A percentile compares a stretch with the other conserved stretches of the same genome.
These are phyloP conservation scores for Cettia cetti DNA, from an alignment of 2,113 vertebrate species.

Conservation along the genomic window DNA sequence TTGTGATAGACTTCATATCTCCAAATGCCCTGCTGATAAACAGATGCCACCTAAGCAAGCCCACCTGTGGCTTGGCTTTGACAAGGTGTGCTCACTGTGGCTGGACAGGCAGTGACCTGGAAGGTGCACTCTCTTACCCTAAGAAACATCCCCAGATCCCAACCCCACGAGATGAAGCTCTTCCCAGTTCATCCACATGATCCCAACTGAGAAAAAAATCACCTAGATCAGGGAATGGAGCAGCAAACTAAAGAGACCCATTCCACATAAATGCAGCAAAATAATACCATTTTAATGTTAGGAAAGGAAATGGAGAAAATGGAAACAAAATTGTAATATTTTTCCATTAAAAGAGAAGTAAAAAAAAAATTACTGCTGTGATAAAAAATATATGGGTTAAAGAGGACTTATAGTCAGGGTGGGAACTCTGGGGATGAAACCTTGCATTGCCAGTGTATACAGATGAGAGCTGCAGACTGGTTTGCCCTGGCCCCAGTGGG, in stretches of 20 bases:
- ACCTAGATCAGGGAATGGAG: not conserved
- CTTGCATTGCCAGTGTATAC: not conserved
- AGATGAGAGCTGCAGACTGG: not conserved
- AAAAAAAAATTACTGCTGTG: not conserved
- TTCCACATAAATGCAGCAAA: not conserved
- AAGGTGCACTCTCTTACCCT: not conserved
- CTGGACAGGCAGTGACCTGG: not conserved
- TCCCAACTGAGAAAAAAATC: not conserved
- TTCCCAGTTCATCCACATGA: not conserved
- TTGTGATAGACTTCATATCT: not conserved
- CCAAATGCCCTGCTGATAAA: not conserved
- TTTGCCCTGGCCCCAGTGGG: not conserved
- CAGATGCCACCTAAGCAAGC: not conserved
- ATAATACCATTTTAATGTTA: not conserved
- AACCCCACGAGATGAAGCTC: not conserved
- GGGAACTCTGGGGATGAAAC: not conserved
- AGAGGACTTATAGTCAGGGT: not conserved
- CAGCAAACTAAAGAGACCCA: not conserved
- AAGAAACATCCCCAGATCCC: not conserved
- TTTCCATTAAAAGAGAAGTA: not conserved
- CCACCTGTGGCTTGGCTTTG: not conserved
- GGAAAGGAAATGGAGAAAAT: not conserved
- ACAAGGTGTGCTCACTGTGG: not conserved
- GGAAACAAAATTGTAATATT: not conserved
- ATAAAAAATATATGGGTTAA: not conserved